These are phyloP conservation scores for Plestiodon gilberti DNA, from an alignment of 2,113 vertebrate species.

Conservation along the genomic window DNA sequence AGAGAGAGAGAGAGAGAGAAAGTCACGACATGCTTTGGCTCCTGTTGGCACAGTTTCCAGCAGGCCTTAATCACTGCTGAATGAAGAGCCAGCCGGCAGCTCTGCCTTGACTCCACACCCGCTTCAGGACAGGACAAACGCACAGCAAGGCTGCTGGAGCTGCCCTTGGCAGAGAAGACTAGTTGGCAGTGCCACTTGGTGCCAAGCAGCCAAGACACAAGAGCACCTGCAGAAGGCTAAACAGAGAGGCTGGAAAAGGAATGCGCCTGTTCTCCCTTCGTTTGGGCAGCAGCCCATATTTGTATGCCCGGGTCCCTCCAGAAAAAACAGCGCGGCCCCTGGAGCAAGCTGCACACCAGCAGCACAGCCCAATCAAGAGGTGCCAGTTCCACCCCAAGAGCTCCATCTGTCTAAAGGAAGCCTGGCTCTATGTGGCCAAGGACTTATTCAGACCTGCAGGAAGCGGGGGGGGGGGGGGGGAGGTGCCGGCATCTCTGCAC, in stretches of 20 bases:
- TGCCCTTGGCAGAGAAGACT: background rate
- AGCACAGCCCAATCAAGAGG: background rate
- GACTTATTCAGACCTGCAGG: conserved; percentile 37
- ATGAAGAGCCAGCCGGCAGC: background rate
- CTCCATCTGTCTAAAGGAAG: conserved; percentile 3
- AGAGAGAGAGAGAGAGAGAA: no score
- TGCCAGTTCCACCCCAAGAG: background rate
- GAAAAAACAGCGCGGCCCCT: accelerated
- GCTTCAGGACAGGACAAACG: accelerated
- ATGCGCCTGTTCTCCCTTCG: background rate
- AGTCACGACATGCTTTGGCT: background rate
- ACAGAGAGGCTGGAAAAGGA: background rate
- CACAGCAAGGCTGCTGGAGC: background rate
- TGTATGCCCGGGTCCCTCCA: background rate
- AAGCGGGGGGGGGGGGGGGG: conserved; percentile 28
- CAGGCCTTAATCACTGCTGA: background rate
- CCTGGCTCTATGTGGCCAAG: conserved; percentile 5
- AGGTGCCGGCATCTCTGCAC: background rate
- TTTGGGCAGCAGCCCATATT: background rate
- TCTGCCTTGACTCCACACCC: background rate
- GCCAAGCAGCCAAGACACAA: background rate
- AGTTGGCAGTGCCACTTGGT: background rate
- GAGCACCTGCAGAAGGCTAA: conserved; percentile 2
- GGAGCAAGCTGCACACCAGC: background rate
- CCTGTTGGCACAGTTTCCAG: background rate